These are phyloP conservation scores for Blastomussa wellsi DNA, from an alignment of 92 coral and sea anemone genomes.

Conservation along the genomic window DNA sequence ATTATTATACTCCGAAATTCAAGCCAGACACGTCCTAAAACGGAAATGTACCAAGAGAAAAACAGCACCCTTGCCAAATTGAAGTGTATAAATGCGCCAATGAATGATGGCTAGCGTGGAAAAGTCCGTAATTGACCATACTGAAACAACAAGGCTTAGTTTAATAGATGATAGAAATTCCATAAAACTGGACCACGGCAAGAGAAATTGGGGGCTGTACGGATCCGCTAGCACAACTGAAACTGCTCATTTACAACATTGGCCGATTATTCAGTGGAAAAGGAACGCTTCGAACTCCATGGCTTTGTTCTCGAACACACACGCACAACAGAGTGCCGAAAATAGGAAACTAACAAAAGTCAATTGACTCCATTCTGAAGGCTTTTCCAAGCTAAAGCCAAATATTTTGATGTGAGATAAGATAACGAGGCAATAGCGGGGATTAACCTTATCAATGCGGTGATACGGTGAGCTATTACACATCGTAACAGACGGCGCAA, in stretches of 20 bases:
- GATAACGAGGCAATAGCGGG: constrained; percentile 26
- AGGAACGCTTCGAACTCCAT: neutral
- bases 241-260: neutral
- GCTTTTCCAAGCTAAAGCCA: constrained; percentile 23
- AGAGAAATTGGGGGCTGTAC: neutral
- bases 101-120: neutral
- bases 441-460: constrained; percentile 35
- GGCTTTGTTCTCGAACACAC: neutral
- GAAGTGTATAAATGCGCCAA: neutral
- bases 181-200: neutral
- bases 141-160: neutral
- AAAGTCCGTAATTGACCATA: neutral
- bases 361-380: neutral
- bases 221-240: neutral
- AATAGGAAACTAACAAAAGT: neutral
- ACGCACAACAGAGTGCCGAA: neutral
- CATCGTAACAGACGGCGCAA: constrained; percentile 6
- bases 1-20: neutral
- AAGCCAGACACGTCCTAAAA: neutral
- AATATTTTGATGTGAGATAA: constrained; percentile 33
- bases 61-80: neutral
- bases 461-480: neutral
- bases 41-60: neutral
- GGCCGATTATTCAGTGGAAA: neutral
- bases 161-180: neutral